phyloP scores from a whole-genome alignment of 2,888 invertebrate species.

The Cosmopolites sordidus region DNA sequence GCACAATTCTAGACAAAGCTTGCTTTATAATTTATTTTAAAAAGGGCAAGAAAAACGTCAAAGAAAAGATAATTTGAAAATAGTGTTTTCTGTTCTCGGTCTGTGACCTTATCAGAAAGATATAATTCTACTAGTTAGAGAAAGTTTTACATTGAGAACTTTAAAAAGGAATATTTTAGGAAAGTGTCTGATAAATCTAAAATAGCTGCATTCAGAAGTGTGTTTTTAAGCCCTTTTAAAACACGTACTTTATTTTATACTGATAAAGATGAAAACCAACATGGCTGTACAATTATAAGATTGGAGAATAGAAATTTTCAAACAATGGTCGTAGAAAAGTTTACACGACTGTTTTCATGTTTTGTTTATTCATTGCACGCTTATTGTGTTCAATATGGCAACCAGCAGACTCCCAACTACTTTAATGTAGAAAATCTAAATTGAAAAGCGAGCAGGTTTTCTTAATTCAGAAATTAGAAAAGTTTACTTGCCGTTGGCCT shows the following conservation, averaged over 20 bases:
- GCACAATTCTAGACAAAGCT: neutral
- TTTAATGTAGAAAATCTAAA: slow-evolving; percentile 5
- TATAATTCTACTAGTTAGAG: slow-evolving; percentile 20
- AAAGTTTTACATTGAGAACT: slow-evolving; percentile 8
- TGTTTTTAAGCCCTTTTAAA: neutral
- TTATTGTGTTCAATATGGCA: neutral
- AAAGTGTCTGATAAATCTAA: slow-evolving; percentile 5
- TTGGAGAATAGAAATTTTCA: too few species aligned
- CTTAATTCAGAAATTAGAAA: slow-evolving; percentile 9
- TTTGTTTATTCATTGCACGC: neutral
- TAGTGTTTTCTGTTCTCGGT: slow-evolving; percentile 13
- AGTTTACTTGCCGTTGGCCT: neutral
- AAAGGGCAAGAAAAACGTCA: slow-evolving; percentile 20
- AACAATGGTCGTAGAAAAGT: neutral
- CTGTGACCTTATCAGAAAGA: slow-evolving; percentile 19
- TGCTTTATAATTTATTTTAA: slow-evolving; percentile 5
- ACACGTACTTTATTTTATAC: too few species aligned
- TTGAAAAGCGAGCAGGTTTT: slow-evolving; percentile 1
- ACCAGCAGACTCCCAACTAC: neutral
- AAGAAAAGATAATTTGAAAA: slow-evolving; percentile 23
- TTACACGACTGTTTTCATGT: neutral
- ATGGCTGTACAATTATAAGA: too few species aligned
- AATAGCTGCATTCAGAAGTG: neutral
- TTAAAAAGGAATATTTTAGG: slow-evolving; percentile 16
- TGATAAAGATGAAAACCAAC: too few species aligned